Percentiles rank a stretch among this genome's conserved stretches.
These are phyloP conservation scores for Oplegnathus fasciatus DNA, from an alignment of 2,113 vertebrate species.

Conservation along the genomic window DNA sequence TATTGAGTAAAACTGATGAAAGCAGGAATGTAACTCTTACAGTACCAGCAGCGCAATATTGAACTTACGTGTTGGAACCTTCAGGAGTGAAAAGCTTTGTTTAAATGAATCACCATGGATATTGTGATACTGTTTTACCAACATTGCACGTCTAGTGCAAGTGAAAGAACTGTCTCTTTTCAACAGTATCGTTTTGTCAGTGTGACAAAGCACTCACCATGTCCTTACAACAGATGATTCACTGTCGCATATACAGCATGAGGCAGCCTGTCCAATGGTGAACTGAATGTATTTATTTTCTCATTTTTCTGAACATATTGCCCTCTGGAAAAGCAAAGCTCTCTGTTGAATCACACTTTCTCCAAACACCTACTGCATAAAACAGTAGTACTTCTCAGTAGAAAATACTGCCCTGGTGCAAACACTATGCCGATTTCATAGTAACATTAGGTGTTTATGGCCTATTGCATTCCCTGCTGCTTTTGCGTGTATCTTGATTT, in stretches of 20 bases:
- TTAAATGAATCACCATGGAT: neutral
- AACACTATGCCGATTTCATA: neutral
- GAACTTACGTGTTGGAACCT: neutral
- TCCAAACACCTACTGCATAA: neutral
- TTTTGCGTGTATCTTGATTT: slow-evolving; percentile 6
- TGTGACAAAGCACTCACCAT: neutral
- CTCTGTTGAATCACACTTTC: neutral
- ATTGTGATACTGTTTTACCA: too few species aligned
- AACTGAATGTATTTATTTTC: neutral
- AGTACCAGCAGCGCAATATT: neutral
- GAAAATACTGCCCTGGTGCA: neutral
- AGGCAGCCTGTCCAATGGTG: neutral
- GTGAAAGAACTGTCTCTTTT: neutral
- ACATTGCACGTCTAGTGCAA: neutral
- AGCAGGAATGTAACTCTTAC: neutral
- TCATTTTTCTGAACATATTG: neutral
- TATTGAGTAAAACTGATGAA: neutral
- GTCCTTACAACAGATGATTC: neutral
- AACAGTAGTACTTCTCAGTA: neutral
- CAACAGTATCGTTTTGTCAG: neutral
- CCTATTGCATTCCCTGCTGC: neutral
- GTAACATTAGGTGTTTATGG: neutral
- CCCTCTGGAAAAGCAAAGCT: neutral
- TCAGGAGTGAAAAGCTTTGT: neutral
- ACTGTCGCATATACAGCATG: neutral